These are phyloP conservation scores for Orussus abietinus DNA, from an alignment of 1,140 invertebrate species.

Conservation along the genomic window DNA sequence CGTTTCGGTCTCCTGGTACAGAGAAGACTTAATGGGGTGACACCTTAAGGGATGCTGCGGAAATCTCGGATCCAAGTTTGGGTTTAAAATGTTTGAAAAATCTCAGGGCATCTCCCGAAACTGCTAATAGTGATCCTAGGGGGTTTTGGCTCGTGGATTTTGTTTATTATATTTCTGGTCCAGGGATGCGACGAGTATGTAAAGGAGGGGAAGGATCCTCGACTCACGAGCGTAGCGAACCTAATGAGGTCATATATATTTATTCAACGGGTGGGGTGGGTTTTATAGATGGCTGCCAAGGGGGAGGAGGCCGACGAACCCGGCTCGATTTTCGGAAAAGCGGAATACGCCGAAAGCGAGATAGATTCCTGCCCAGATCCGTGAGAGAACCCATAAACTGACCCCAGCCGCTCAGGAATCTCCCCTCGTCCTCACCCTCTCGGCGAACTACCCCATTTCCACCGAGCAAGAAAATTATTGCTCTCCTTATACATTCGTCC, in stretches of 20 bases:
- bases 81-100: too few relatives aligned
- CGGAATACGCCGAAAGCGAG: conserved; percentile 22
- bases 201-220: conserved; percentile 20
- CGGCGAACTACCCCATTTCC: not conserved
- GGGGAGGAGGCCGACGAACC: conserved; percentile 10
- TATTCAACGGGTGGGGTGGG: conserved; percentile 35
- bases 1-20: too few relatives aligned
- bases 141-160: too few relatives aligned
- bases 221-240: conserved; percentile 34
- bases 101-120: too few relatives aligned
- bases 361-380: conserved; percentile 38
- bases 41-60: too few relatives aligned
- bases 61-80: too few relatives aligned
- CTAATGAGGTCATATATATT: conserved; percentile 51
- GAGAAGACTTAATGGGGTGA: too few relatives aligned
- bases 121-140: too few relatives aligned
- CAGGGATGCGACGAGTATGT: too few relatives aligned
- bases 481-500: conserved; percentile 50
- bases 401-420: conserved; percentile 39
- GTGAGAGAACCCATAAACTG: conserved; percentile 50
- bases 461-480: conserved; percentile 45
- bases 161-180: too few relatives aligned
- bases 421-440: conserved; percentile 15
- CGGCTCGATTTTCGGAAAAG: conserved; percentile 39
- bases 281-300: conserved; percentile 25